These are phyloP conservation scores for Eupithecia exiguata DNA, from an alignment of 2,888 invertebrate species.

Conservation along the genomic window DNA sequence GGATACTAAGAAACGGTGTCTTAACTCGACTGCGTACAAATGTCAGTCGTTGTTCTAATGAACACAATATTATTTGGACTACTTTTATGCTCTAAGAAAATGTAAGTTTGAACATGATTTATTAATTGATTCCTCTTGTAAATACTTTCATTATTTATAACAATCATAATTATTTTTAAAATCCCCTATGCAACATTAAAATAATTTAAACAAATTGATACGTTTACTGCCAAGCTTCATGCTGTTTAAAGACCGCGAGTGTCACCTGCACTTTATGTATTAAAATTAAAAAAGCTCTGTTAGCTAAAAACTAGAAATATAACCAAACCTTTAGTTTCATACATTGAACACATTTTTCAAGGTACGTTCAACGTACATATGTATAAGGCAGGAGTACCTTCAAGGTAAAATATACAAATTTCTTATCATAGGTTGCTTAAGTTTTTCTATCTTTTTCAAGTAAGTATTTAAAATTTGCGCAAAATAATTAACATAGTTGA, in stretches of 20 bases:
- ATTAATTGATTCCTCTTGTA: neutral
- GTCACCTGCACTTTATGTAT: neutral
- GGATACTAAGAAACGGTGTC: neutral
- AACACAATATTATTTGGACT: neutral
- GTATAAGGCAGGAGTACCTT: neutral
- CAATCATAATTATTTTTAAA: neutral
- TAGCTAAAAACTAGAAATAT: neutral
- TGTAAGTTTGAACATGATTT: neutral
- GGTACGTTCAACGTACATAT: neutral
- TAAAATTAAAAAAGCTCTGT: neutral
- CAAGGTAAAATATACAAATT: neutral
- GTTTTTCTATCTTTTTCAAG: neutral
- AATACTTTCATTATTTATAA: neutral
- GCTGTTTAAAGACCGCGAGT: no score
- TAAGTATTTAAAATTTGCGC: neutral
- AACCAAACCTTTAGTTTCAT: neutral
- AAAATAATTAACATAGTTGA: neutral
- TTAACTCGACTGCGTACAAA: neutral
- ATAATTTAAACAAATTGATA: neutral
- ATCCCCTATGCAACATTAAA: neutral
- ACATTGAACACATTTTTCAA: neutral
- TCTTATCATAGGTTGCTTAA: neutral
- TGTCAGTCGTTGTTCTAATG: neutral
- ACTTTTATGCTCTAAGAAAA: neutral
- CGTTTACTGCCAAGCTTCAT: neutral